phyloP scores from a whole-genome alignment of 2,113 vertebrate genomes.

The Lophochroa leadbeateri region DNA sequence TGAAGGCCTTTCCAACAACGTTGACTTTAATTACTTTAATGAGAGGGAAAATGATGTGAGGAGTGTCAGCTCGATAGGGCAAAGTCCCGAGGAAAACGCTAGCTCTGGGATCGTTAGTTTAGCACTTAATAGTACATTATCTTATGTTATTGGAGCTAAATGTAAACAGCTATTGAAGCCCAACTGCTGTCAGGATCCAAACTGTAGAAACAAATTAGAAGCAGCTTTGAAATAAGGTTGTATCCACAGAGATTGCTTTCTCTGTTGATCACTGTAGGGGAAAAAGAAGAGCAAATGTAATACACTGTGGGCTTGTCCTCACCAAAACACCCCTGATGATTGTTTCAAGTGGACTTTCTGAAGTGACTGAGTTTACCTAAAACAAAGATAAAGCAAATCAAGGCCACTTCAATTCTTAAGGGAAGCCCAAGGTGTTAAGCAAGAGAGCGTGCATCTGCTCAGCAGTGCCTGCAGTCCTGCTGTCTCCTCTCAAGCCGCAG shows the following conservation, averaged over 20 bases:
- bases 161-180: slow-evolving; percentile 33
- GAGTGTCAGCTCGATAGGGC: slow-evolving; percentile 7
- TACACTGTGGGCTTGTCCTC: neutral
- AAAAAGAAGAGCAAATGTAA: neutral
- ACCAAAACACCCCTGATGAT: neutral
- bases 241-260: neutral
- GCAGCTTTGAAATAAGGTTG: neutral
- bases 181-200: neutral
- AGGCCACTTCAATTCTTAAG: neutral
- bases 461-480: neutral
- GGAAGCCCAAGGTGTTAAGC: neutral
- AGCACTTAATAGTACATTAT: slow-evolving; percentile 34
- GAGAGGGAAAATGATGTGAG: slow-evolving; percentile 46
- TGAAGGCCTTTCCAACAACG: neutral
- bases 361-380: neutral
- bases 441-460: neutral
- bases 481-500: neutral
- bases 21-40: slow-evolving; percentile 62
- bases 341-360: neutral
- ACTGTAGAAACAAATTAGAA: neutral
- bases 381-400: slow-evolving; percentile 7
- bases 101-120: slow-evolving; percentile 28
- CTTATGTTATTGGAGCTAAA: slow-evolving; percentile 2
- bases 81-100: neutral
- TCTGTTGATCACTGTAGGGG: neutral